Evolutionary conservation across 2,888 invertebrate genomes (phyloP), one percentile per base, ranked within the genome.

Genomic region (Pyrochroa serraticornis): DNA sequence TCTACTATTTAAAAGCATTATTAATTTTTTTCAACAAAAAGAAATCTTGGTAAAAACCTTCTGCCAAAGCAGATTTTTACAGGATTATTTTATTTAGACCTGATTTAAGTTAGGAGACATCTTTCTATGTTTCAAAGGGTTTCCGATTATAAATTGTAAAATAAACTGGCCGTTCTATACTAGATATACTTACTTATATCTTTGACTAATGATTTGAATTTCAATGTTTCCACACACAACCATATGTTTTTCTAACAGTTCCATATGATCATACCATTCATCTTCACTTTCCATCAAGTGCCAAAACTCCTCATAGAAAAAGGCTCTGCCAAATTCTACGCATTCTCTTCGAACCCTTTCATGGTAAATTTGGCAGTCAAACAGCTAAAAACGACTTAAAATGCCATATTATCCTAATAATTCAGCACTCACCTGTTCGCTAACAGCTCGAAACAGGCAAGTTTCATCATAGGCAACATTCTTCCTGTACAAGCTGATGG

Each of bases 391-490:
- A 9, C 8, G 7, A 48, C 44, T 34, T 34, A 44, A 12, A 7
- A 2, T 14, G 12, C 10, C 10, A 12, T n/a, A 30, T 8, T 43
- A 8, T n/a, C 8, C 10, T 7, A 36, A 36, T 30, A 8, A n/a
- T 36, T 35, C 35, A 34, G 38, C 7, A 46, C 58, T 54, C 71
- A 89, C 85, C 80, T 94, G 93, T 79, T 96, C 95, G 34, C 95
- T 90, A 47, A 94, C 87, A 7, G 91, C 92, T 69, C 95, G 85
- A 80, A 95, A 96, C 43, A 96, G 82, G 75, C 93, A 94, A 58
- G 92, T 92, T 47, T 92, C 89, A 82, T 96, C 95, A 72, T 90
- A 87, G 49, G 95, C 93, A 10, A 91, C 89, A 72, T 92, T 91
- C 82, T 96, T 96, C 68, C 95, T 84, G 77, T 91, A 93, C 73